phyloP scores from a whole-genome alignment of 1,140 invertebrate species.

The Drosophila lini region DNA sequence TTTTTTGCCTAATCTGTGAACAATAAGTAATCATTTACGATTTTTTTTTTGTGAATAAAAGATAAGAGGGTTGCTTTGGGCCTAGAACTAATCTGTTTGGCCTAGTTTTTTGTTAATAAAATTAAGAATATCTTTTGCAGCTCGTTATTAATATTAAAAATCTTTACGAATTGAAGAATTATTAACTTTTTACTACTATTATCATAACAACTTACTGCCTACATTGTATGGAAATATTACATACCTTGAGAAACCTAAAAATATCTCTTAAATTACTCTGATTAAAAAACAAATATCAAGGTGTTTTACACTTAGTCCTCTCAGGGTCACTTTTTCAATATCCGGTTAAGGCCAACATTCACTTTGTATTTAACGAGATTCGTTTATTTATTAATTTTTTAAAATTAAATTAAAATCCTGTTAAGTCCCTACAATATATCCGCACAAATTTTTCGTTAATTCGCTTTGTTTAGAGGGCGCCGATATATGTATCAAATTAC shows the following conservation, averaged over 20 bases:
- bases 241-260: neutral
- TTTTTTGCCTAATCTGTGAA: neutral
- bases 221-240: neutral
- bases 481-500: conserved; percentile 29
- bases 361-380: neutral
- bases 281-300: neutral
- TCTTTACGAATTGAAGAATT: neutral
- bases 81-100: neutral
- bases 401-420: neutral
- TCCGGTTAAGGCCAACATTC: neutral
- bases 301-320: neutral
- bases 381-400: neutral
- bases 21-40: neutral
- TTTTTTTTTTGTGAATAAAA: neutral
- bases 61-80: neutral
- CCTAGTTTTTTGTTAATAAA: neutral
- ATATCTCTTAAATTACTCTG: neutral
- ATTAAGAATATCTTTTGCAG: neutral
- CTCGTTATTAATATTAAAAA: neutral
- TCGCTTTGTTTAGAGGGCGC: conserved; percentile 24
- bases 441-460: conserved; percentile 1
- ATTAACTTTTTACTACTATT: too few relatives aligned
- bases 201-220: neutral
- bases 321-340: neutral
- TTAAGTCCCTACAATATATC: neutral